A percentile compares a stretch with the other conserved stretches of the same genome.
phyloP scores from a whole-genome alignment of 2,797 vertebrate species.

The Myotis pilosus region DNA sequence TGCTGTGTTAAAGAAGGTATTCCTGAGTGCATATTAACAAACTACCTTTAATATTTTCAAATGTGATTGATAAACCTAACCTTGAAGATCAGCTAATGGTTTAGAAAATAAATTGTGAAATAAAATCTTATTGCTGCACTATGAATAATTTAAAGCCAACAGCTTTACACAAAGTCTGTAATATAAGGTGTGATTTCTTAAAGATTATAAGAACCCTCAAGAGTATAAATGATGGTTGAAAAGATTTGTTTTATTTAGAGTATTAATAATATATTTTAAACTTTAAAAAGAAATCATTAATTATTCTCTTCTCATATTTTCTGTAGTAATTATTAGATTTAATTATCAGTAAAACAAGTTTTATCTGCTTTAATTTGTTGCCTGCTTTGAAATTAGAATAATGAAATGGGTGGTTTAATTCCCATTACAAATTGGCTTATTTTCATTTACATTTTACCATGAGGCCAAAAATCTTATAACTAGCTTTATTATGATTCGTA shows the following conservation, averaged over 20 bases:
- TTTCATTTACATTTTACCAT: constrained; percentile 22
- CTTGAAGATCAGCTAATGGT: not conserved
- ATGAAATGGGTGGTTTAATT: not conserved
- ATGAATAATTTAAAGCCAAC: constrained; percentile 4
- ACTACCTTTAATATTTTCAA: not conserved
- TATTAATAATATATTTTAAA: constrained; percentile 32
- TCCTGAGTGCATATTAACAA: not conserved
- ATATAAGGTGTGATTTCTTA: constrained; percentile 5
- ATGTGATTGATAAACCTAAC: not conserved
- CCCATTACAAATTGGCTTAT: constrained; percentile 17
- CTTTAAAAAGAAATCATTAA: constrained; percentile 22
- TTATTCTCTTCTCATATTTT: constrained; percentile 34
- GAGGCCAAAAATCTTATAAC: not conserved
- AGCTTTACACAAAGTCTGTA: not conserved
- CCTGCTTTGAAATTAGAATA: constrained; percentile 50
- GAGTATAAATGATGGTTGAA: not conserved
- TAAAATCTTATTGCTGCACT: not conserved
- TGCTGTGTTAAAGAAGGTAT: not conserved
- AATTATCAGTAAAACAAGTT: constrained; percentile 6
- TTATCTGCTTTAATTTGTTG: constrained; percentile 42
- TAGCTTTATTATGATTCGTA: constrained; percentile 6
- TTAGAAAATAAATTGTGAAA: constrained; percentile 41
- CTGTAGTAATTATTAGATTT: constrained; percentile 19
- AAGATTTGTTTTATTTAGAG: constrained; percentile 12
- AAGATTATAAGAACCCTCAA: not conserved